phyloP scores from a whole-genome alignment of 2,888 invertebrate species.

The Rhyacophila evoluta region DNA sequence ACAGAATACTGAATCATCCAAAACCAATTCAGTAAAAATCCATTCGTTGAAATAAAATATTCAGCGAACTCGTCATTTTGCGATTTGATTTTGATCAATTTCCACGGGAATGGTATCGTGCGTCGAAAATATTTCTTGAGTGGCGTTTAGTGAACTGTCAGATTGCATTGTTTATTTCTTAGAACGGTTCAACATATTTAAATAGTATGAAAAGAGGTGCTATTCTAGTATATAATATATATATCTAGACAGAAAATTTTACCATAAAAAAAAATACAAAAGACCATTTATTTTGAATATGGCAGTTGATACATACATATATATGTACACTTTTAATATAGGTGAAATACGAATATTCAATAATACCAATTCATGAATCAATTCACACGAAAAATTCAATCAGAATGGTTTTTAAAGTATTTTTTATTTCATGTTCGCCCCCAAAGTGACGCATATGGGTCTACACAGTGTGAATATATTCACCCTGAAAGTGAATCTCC shows the following conservation, averaged over 20 bases:
- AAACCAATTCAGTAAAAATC: constrained; percentile 6
- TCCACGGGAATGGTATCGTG: constrained; percentile 4
- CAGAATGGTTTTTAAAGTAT: too few species aligned
- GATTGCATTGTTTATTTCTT: not conserved
- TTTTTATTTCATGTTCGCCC: too few species aligned
- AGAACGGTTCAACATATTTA: not conserved
- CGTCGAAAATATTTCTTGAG: constrained; percentile 10
- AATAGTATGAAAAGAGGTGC: not conserved
- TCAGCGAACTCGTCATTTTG: constrained; percentile 6
- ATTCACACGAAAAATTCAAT: too few species aligned
- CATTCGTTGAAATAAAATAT: constrained; percentile 22
- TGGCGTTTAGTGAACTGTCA: not conserved
- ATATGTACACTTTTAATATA: too few species aligned
- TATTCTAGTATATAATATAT: not conserved
- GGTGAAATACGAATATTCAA: too few species aligned
- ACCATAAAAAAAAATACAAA: too few species aligned
- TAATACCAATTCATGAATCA: too few species aligned
- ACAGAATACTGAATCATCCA: not conserved
- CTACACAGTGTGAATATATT: too few species aligned
- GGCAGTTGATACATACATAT: too few species aligned
- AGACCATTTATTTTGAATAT: too few species aligned
- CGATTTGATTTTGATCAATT: constrained; percentile 15
- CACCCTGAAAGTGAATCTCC: too few species aligned
- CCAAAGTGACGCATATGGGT: too few species aligned
- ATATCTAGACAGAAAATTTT: not conserved